Evolutionary conservation across 53 echinoderm and acorn worm species (phyloP).

Genomic region (Echinometra lucunter): DNA sequence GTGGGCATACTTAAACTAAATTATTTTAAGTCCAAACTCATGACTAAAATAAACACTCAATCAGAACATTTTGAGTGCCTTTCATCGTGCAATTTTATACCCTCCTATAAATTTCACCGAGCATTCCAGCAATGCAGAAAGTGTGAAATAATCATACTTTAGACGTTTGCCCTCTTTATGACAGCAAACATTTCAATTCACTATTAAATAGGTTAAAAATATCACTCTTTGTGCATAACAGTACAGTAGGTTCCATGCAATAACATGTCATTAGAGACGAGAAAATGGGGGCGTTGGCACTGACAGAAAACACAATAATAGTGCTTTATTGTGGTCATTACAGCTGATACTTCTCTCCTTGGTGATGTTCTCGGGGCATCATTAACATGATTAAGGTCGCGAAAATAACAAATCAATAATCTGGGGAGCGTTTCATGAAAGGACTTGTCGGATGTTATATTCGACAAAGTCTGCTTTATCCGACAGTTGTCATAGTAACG

Average conservation of each 20-base stretch:
- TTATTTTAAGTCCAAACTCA: no score
- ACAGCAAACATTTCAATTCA: no score
- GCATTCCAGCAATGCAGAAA: no score
- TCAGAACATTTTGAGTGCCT: no score
- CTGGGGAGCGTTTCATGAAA: not conserved
- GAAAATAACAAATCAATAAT: constrained; percentile 1
- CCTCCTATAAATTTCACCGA: no score
- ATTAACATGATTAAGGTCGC: constrained; percentile 10
- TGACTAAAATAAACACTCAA: no score
- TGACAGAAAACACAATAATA: not conserved
- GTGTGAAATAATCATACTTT: no score
- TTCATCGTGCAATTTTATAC: no score
- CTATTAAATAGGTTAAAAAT: not conserved
- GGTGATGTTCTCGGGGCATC: not conserved
- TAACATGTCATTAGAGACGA: not conserved
- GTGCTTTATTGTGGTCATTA: not conserved
- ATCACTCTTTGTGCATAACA: not conserved
- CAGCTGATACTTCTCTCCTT: not conserved
- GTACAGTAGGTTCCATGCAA: not conserved
- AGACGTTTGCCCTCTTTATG: no score
- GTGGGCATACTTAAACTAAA: no score
- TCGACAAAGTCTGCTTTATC: no score
- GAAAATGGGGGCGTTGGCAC: not conserved
- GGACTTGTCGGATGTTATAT: not conserved
- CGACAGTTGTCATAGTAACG: no score